Conservation (phyloP, 2,888 invertebrate species). For the Apodemia mormo region DNA sequence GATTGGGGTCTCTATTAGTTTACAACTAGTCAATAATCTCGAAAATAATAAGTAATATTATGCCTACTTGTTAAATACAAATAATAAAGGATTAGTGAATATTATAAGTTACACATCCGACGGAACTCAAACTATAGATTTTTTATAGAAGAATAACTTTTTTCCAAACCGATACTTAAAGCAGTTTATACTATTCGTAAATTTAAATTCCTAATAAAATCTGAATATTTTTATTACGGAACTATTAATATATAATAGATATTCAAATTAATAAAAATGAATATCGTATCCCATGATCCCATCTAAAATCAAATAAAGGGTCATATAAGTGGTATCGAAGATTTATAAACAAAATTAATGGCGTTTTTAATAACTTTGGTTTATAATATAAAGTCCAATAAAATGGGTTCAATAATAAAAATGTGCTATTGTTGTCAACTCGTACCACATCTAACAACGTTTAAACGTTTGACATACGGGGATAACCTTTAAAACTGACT, state of each 20-base stretch:
- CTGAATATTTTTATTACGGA: constrained; percentile 8
- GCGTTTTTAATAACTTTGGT: constrained; percentile 37
- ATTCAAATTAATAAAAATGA: constrained; percentile 27
- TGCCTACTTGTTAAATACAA: too few relatives aligned
- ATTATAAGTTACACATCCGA: neutral
- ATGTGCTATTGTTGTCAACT: constrained; percentile 71
- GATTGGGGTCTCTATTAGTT: too few relatives aligned
- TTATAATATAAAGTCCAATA: constrained; percentile 21
- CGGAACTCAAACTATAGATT: neutral
- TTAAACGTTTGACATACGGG: constrained; percentile 73
- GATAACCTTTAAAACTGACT: constrained; percentile 74
- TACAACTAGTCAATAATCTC: too few relatives aligned
- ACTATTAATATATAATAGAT: constrained; percentile 14
- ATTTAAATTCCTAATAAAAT: constrained; percentile 12
- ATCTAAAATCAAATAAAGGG: constrained; percentile 26
- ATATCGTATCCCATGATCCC: constrained; percentile 25
- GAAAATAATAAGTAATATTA: too few relatives aligned
- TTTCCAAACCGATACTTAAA: neutral
- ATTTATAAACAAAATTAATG: constrained; percentile 44
- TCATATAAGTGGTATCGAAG: constrained; percentile 33
- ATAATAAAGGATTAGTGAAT: too few relatives aligned
- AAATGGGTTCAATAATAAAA: constrained; percentile 72
- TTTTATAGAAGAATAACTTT: neutral
- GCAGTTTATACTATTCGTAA: neutral
- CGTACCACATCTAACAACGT: constrained; percentile 67